A percentile compares a stretch with the other conserved stretches of the same genome.
Conservation (phyloP, 1,140 invertebrate genomes). For the Leguminivora glycinivorella region DNA sequence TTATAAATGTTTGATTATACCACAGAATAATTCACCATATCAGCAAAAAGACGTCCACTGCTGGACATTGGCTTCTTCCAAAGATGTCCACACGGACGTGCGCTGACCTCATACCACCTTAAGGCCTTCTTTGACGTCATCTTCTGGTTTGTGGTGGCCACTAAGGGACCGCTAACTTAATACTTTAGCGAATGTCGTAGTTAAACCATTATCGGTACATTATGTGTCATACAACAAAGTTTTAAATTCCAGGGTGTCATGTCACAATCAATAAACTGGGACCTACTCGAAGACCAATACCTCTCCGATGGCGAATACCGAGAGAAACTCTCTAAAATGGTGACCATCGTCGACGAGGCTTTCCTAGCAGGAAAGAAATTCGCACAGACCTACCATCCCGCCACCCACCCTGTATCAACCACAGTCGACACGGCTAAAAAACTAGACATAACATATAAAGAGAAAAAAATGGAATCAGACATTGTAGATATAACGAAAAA, state of each 20-base stretch:
- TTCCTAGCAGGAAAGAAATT: conserved; percentile 90
- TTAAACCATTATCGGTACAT: background rate
- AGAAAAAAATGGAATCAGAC: conserved; percentile 36
- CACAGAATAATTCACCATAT: no score
- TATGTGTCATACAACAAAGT: background rate
- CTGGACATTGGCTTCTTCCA: no score
- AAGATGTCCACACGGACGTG: no score
- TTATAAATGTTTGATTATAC: no score
- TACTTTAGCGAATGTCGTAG: no score
- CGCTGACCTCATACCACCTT: no score
- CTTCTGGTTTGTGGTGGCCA: no score
- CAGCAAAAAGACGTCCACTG: no score
- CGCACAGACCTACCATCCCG: conserved; percentile 65
- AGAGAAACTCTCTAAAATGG: conserved; percentile 91
- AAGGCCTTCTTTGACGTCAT: no score
- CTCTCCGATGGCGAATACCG: conserved; percentile 89
- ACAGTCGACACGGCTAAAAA: conserved; percentile 39
- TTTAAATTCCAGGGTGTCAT: conserved; percentile 88
- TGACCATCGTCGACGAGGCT: conserved; percentile 85
- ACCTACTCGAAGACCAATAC: conserved; percentile 93
- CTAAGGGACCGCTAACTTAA: no score
- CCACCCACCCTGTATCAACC: conserved; percentile 38
- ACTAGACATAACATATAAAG: conserved; percentile 63
- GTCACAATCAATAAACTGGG: conserved; percentile 97
- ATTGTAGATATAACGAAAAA: conserved; percentile 42